Percentiles rank a stretch among this genome's conserved stretches.
Conservation (phyloP, 2,888 invertebrate genomes). For the Nomada ruficornis region DNA sequence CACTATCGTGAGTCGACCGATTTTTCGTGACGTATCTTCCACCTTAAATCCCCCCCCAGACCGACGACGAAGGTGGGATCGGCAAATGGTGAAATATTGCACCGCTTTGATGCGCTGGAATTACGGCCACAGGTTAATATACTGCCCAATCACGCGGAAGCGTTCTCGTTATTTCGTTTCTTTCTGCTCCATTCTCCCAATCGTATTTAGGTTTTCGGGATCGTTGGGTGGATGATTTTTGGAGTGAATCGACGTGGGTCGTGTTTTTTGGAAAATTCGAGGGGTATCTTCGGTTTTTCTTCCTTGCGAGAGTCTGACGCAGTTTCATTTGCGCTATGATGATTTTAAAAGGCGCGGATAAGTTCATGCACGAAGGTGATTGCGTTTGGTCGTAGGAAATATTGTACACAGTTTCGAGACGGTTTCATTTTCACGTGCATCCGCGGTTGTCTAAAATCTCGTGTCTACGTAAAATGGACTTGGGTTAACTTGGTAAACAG, state of each 20-base stretch:
- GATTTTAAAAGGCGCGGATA: not conserved
- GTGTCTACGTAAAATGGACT: constrained; percentile 68
- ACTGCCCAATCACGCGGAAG: constrained; percentile 13
- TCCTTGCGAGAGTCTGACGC: too few species aligned
- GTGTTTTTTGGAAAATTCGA: too few species aligned
- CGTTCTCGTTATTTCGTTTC: not conserved
- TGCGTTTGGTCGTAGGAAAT: not conserved
- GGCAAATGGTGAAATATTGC: constrained; percentile 49
- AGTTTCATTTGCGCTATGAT: not conserved
- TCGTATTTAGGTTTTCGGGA: not conserved
- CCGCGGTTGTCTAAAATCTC: constrained; percentile 67
- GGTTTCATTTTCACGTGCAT: constrained; percentile 40
- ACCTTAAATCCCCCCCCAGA: constrained; percentile 32
- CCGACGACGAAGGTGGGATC: constrained; percentile 30
- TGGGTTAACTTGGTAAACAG: constrained; percentile 71
- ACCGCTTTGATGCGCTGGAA: constrained; percentile 32
- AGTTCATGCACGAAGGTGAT: too few species aligned
- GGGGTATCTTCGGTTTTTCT: too few species aligned
- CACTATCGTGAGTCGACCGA: constrained; percentile 68
- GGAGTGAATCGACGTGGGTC: too few species aligned
- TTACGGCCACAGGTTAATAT: constrained; percentile 30
- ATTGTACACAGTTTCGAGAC: too few species aligned
- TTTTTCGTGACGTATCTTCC: constrained; percentile 65
- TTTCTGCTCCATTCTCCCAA: not conserved
- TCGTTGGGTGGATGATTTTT: not conserved